phyloP scores from a whole-genome alignment of 1,140 invertebrate species.

The Drosophila pectinifera region DNA sequence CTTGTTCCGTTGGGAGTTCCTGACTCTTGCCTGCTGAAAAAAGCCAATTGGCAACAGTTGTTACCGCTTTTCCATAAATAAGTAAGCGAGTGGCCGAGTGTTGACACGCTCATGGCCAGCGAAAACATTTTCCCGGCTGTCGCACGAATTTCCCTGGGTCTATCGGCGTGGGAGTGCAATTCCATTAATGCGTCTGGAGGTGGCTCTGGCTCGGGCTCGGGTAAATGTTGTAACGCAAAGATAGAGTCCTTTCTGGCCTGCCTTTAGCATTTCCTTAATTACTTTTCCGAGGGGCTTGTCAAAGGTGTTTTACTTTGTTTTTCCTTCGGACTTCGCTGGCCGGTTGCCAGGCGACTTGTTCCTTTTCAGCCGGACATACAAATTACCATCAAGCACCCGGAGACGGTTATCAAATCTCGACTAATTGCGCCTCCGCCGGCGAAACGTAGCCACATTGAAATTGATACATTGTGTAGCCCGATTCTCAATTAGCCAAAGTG shows the following conservation, averaged over 20 bases:
- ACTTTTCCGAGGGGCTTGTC: constrained; percentile 21
- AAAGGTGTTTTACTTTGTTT: constrained; percentile 2
- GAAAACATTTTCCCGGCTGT: constrained; percentile 17
- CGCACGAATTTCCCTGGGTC: constrained; percentile 3
- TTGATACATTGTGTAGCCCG: constrained; percentile 10
- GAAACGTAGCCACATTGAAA: constrained; percentile 23
- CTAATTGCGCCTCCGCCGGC: constrained; percentile 31
- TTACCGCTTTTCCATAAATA: constrained; percentile 24
- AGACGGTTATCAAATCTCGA: constrained; percentile 46
- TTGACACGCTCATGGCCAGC: constrained; percentile 14
- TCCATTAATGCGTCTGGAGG: constrained; percentile 23
- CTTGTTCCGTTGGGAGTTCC: not conserved
- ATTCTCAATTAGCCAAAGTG: constrained; percentile 45
- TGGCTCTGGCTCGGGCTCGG: no score
- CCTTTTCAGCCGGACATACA: constrained; percentile 8
- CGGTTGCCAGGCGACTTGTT: constrained; percentile 14
- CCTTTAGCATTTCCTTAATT: constrained; percentile 42
- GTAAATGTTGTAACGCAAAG: constrained; percentile 2
- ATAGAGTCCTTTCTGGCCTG: constrained; percentile 19
- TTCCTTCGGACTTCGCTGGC: not conserved
- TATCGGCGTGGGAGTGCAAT: constrained; percentile 31
- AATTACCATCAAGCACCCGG: constrained; percentile 38
- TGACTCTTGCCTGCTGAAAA: not conserved
- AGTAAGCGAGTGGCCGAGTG: constrained; percentile 19
- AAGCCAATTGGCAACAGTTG: constrained; percentile 26